Base-by-base conservation (phyloP, 2,797 vertebrate species). In the Clarias platycephalus region DNA sequence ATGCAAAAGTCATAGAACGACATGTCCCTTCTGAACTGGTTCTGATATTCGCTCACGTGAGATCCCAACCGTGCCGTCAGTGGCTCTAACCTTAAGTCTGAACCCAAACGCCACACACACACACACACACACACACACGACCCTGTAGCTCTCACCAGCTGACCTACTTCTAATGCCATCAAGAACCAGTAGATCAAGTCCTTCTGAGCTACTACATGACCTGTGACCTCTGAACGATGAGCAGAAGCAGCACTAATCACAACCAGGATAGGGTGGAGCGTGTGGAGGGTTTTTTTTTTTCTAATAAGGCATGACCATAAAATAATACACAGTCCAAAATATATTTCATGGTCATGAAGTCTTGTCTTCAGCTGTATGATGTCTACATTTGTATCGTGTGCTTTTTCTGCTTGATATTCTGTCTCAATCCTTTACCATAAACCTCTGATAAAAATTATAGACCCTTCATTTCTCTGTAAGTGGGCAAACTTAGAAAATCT, bases 81-180 rank as follows among this genome's bases (percentile, higher is more conserved):
- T 28, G 44, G 10, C 44, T 49, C 10, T 49, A 2, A 12, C 44
- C 10, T 49, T 12, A 13, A 49, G 44, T 49, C 44, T 49, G 10
- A 49, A 49, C 44, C 44, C 44, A 44, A 44, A 44, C 44, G 9
- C n/a, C 44, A 40, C 37, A 40, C 40, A 40, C 40, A 44, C 40
- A 10, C n/a, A n/a, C 62, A 8, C n/a, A 64, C 12, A 24, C n/a
- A 12, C 62, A 64, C 24, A 64, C 62, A n/a, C n/a, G 7, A 4
- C n/a, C n/a, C 58, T 91, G 92, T 92, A 94, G 90, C 85, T 44
- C 78, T 81, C 71, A 84, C 86, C 89, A 87, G 87, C 91, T 92
- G 90, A 87, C 92, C 88, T 88, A 93, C 91, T 93, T 94, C 91
- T 91, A 72, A 89, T 81, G 77, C 75, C 85, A 86, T 85, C n/a